Evolutionary conservation across 1,140 invertebrate species (phyloP).

Genomic region (Platyura marginata): DNA sequence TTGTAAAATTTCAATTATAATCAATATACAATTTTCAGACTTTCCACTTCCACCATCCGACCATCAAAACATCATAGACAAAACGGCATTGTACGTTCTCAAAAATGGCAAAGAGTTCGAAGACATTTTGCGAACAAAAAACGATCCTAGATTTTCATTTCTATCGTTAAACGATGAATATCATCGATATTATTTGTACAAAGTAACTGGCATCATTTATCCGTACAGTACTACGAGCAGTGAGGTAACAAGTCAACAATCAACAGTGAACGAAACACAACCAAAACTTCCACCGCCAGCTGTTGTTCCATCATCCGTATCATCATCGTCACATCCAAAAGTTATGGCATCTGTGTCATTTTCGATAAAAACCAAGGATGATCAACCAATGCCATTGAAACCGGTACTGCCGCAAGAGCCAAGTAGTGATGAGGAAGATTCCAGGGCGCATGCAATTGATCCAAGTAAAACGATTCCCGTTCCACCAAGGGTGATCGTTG

Average conservation of each 20-base stretch:
- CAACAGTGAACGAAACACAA: background rate
- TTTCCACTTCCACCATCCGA: conserved; percentile 54
- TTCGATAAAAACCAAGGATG: conserved; percentile 63
- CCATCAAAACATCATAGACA: conserved; percentile 75
- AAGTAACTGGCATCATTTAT: conserved; percentile 18
- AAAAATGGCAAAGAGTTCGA: conserved; percentile 91
- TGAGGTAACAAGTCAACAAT: background rate
- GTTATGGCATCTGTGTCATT: conserved; percentile 53
- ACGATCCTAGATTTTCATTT: conserved; percentile 70
- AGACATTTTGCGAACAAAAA: conserved; percentile 66
- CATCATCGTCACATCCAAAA: too few species aligned
- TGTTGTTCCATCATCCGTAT: background rate
- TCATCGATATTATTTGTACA: conserved; percentile 56
- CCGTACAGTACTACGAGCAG: conserved; percentile 3
- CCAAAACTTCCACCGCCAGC: background rate
- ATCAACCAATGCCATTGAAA: conserved; percentile 42
- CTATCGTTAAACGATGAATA: conserved; percentile 50
- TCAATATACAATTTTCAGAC: too few species aligned
- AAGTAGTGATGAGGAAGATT: conserved; percentile 42
- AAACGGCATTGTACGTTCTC: conserved; percentile 87
- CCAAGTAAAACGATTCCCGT: background rate
- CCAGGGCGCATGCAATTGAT: conserved; percentile 17
- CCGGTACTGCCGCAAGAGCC: conserved; percentile 54
- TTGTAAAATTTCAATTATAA: too few species aligned
- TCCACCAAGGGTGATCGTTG: background rate